Percentiles rank a stretch among this genome's conserved stretches.
Conservation (phyloP, 2,888 invertebrate species). For the Diaphora mendica region DNA sequence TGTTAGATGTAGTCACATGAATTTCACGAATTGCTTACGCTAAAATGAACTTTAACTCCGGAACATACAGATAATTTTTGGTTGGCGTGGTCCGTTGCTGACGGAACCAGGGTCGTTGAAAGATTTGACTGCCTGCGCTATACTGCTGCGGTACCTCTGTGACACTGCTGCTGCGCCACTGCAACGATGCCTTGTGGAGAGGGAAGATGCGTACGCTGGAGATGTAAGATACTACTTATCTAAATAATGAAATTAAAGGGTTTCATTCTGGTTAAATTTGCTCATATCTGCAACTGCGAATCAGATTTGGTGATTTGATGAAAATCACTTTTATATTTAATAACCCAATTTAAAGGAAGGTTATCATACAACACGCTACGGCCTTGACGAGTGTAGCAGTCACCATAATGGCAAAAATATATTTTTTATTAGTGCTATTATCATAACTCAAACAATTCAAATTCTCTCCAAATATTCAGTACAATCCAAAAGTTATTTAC, state of each 20-base stretch:
- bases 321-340: not conserved
- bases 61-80: conserved; percentile 81
- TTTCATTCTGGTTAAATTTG: not conserved
- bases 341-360: not conserved
- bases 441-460: not conserved
- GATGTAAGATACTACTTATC: conserved; percentile 82
- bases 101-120: conserved; percentile 86
- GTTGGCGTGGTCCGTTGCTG: conserved; percentile 92
- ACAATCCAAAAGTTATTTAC: conserved; percentile 21
- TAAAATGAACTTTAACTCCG: not conserved
- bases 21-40: not conserved
- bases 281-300: not conserved
- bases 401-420: not conserved
- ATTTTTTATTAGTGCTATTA: not conserved
- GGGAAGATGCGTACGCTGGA: conserved; percentile 92
- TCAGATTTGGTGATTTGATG: not conserved
- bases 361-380: no score
- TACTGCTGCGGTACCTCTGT: conserved; percentile 93
- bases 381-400: not conserved
- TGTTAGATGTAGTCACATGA: not conserved
- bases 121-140: conserved; percentile 88
- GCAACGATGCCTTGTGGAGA: conserved; percentile 93
- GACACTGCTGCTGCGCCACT: conserved; percentile 95
- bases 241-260: not conserved
- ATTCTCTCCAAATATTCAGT: not conserved